These are phyloP conservation scores for Chelonoidis abingdonii DNA, from an alignment of 2,113 vertebrate genomes.

Conservation along the genomic window DNA sequence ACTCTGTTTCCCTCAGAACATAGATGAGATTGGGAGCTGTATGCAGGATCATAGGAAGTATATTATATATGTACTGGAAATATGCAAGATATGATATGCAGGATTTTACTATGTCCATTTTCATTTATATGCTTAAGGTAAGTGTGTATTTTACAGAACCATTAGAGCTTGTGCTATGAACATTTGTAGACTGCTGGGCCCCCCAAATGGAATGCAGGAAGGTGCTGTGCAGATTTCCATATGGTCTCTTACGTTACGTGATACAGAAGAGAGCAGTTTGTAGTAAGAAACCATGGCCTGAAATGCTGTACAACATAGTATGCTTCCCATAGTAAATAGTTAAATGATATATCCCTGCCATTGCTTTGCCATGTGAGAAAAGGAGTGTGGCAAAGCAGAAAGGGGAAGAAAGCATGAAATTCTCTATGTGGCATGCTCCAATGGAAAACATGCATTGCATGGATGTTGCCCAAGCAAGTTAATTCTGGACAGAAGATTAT, in stretches of 20 bases:
- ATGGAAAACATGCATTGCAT: background rate
- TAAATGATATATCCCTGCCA: fast-evolving
- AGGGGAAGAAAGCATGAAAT: background rate
- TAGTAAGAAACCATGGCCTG: background rate
- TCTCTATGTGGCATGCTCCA: background rate
- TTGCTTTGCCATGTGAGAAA: background rate
- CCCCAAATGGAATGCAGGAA: background rate
- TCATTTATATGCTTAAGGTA: slow-evolving; percentile 24
- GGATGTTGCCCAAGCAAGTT: background rate
- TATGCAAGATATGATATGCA: background rate
- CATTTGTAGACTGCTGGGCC: background rate
- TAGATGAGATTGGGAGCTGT: background rate
- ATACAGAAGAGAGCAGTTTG: background rate
- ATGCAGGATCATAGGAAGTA: background rate
- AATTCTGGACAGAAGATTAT: background rate
- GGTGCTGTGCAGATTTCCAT: fast-evolving
- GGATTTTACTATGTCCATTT: background rate
- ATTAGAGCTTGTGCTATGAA: slow-evolving; percentile 24
- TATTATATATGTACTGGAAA: background rate
- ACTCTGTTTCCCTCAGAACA: background rate
- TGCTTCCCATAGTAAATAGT: background rate
- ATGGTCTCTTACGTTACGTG: fast-evolving
- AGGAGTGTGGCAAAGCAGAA: background rate
- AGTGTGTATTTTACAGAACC: slow-evolving; percentile 23
- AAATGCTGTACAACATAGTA: background rate